phyloP scores from a whole-genome alignment of 1,140 invertebrate species.

The Ips nitidus region DNA sequence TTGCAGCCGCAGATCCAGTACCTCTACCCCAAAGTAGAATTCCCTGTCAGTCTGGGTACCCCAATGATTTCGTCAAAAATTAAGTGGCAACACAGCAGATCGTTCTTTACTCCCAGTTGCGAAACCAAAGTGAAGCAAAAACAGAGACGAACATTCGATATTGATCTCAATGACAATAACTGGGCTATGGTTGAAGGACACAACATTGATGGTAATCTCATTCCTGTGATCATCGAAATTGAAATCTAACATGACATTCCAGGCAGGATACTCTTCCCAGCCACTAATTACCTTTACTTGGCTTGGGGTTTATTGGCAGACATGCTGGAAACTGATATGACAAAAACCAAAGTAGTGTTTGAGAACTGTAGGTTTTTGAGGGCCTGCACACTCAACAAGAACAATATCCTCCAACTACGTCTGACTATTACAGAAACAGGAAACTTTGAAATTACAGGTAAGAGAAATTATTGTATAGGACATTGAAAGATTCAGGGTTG shows the following conservation, averaged over 20 bases:
- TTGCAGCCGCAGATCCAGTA: constrained; percentile 57
- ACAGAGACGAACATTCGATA: background rate
- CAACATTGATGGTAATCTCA: constrained; percentile 71
- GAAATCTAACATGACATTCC: constrained; percentile 16
- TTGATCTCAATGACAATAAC: constrained; percentile 66
- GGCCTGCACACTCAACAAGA: constrained; percentile 78
- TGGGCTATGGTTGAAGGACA: constrained; percentile 81
- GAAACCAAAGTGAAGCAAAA: too few species aligned
- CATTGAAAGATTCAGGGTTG: too few species aligned
- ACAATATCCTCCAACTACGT: constrained; percentile 71
- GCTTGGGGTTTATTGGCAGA: constrained; percentile 88
- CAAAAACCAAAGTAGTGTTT: constrained; percentile 79
- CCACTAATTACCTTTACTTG: constrained; percentile 81
- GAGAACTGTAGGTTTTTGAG: constrained; percentile 82
- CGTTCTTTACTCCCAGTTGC: background rate
- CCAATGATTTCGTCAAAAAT: constrained; percentile 64
- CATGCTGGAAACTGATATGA: constrained; percentile 66
- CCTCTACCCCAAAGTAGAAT: constrained; percentile 58
- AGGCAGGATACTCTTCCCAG: constrained; percentile 84
- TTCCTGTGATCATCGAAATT: too few species aligned
- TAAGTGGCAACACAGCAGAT: constrained; percentile 63
- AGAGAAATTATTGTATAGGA: too few species aligned
- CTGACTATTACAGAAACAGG: constrained; percentile 80
- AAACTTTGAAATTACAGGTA: constrained; percentile 68
- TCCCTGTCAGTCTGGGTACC: constrained; percentile 63